Percentiles rank a stretch among this genome's conserved stretches.
Conservation (phyloP, 2,888 invertebrate genomes). For the Brachypalpus laphriformis region DNA sequence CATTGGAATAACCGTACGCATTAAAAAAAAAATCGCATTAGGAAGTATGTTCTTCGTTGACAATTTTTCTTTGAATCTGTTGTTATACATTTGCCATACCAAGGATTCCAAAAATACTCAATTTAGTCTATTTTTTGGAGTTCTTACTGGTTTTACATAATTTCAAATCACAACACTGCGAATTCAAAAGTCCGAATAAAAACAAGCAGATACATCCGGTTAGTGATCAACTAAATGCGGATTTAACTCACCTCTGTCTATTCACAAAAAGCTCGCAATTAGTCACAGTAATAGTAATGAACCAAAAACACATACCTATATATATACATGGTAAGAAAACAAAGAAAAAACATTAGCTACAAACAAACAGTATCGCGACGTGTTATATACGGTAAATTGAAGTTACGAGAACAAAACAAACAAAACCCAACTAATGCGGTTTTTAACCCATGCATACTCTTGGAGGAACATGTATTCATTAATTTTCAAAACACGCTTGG, state of each 20-base stretch:
- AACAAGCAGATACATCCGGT: too few relatives aligned
- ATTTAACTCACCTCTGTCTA: background rate
- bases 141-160: too few relatives aligned
- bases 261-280: background rate
- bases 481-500: conserved; percentile 20
- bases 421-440: conserved; percentile 26
- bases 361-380: conserved; percentile 6
- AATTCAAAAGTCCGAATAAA: too few relatives aligned
- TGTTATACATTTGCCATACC: too few relatives aligned
- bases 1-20: too few relatives aligned
- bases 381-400: background rate
- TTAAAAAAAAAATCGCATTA: too few relatives aligned
- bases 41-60: too few relatives aligned
- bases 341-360: background rate
- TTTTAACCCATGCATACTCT: conserved; percentile 33
- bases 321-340: background rate
- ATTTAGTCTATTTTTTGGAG: too few relatives aligned
- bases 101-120: too few relatives aligned
- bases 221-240: background rate
- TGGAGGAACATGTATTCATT: background rate
- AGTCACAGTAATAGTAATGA: background rate
- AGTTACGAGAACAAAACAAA: conserved; percentile 19
- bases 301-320: too few relatives aligned
- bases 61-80: too few relatives aligned
- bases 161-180: too few relatives aligned